A percentile compares a stretch with the other conserved stretches of the same genome.
phyloP scores from a whole-genome alignment of 2,888 invertebrate genomes.

The Eupithecia tripunctaria region DNA sequence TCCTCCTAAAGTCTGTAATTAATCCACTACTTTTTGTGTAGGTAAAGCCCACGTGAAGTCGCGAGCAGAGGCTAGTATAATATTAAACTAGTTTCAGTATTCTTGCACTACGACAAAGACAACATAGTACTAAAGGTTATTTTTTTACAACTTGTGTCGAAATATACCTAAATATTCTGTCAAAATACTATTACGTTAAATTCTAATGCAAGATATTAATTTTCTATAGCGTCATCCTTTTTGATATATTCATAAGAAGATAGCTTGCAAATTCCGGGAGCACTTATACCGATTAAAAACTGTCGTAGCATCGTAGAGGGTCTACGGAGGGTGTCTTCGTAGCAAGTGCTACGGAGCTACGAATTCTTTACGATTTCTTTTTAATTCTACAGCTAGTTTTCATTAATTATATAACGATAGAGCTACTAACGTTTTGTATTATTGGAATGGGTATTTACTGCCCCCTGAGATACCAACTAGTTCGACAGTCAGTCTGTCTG shows the following conservation, averaged over 20 bases:
- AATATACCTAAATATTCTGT: background rate
- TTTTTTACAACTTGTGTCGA: background rate
- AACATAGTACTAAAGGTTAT: background rate
- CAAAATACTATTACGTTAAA: background rate
- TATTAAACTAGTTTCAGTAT: background rate
- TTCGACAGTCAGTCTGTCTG: no score
- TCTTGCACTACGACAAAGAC: background rate
- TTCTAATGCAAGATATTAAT: conserved; percentile 40
- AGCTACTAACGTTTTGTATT: background rate
- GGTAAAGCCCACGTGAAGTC: background rate
- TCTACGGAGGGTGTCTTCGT: conserved; percentile 52
- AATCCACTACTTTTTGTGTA: background rate
- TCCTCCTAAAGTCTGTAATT: no score
- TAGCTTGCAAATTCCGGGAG: conserved; percentile 73
- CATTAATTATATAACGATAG: background rate
- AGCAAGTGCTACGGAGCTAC: conserved; percentile 36
- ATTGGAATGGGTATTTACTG: no score
- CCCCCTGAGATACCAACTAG: no score
- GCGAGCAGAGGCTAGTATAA: background rate
- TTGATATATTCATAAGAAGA: conserved; percentile 65
- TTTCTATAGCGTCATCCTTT: conserved; percentile 53
- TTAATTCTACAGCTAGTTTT: background rate
- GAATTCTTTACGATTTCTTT: background rate
- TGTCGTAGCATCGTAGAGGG: conserved; percentile 51
- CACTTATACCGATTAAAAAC: conserved; percentile 82